Base-by-base conservation (phyloP, 2,113 vertebrate genomes). In the Campylomormyrus tamandua region DNA sequence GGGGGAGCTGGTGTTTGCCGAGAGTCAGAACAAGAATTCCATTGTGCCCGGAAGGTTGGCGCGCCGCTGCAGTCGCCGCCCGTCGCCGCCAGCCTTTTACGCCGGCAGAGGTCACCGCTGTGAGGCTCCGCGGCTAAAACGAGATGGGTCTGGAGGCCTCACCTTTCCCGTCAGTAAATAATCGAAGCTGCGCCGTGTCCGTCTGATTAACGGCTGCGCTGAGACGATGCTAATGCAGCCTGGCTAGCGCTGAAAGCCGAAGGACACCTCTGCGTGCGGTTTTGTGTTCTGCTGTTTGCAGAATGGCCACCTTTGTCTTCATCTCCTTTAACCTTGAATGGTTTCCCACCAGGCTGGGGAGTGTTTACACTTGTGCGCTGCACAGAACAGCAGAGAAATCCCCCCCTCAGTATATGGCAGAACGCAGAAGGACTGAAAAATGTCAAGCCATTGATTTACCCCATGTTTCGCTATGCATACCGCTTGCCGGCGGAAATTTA, bases 401-500 rank as follows among this genome's bases (percentile, higher is more conserved):
- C 58, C 88, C 39, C 56, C 66, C 50, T 24, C n/a, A 15, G n/a
- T 89, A 58, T 56, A 5, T 53, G 45, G 31, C 17, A 49, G 56
- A 90, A 87, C 89, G 0, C 27, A 1, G 4, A 15, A n/a, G 77
- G 42, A 21, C 46, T 90, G 88, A 74, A 89, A 94, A 93, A 92
- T 91, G 90, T 91, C 91, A 93, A 89, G 85, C 87, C 50, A 94
- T 93, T 89, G 89, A 91, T 93, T 91, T 83, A 45, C 49, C 83
- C 27, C 83, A 45, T 52, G 83, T 88, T 92, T 92, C 90, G 87
- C 88, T 90, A 89, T 89, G 91, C 90, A 92, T 89, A 88, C 80
- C 88, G 91, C 89, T 85, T 70, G 52, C 50, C 1, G 24, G 92
- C 56, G 84, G 88, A 90, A 17, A 62, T 58, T 70, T 87, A 74